Conservation (phyloP, 2,888 invertebrate species). For the Sesamia inferens region DNA sequence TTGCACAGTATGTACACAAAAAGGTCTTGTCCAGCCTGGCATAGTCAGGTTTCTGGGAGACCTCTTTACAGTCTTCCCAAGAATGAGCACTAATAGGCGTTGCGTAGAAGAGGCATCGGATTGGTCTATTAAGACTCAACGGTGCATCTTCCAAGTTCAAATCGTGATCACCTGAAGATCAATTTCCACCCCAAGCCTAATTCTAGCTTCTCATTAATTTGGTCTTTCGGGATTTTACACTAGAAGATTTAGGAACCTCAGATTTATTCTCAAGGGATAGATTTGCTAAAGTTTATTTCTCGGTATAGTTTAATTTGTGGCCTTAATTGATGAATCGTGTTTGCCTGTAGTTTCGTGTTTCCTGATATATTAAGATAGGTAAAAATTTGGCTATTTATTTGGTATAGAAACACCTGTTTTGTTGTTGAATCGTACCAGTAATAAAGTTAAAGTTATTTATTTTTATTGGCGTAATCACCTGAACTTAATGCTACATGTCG, state of each 20-base stretch:
- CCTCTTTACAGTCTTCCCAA: no score
- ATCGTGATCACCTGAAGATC: no score
- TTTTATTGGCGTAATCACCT: neutral
- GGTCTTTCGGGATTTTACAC: neutral
- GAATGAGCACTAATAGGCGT: no score
- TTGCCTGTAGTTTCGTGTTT: slow-evolving; percentile 21
- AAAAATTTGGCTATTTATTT: neutral
- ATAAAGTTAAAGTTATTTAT: neutral
- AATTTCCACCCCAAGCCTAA: no score
- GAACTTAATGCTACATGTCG: no score
- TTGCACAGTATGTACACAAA: no score
- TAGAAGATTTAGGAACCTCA: neutral
- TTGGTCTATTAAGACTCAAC: no score
- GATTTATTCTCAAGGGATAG: slow-evolving; percentile 13
- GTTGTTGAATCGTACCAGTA: neutral
- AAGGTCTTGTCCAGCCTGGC: no score
- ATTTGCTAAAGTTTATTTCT: slow-evolving; percentile 20
- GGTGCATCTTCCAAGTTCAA: no score
- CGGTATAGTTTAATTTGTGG: slow-evolving; percentile 28
- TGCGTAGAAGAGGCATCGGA: no score
- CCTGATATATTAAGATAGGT: neutral
- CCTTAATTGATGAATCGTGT: slow-evolving; percentile 22
- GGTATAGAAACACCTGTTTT: neutral
- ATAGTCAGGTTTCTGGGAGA: no score
- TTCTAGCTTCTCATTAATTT: neutral